A percentile compares a stretch with the other conserved stretches of the same genome.
phyloP scores from a whole-genome alignment of 2,888 invertebrate species.

The Piscicola geometra region DNA sequence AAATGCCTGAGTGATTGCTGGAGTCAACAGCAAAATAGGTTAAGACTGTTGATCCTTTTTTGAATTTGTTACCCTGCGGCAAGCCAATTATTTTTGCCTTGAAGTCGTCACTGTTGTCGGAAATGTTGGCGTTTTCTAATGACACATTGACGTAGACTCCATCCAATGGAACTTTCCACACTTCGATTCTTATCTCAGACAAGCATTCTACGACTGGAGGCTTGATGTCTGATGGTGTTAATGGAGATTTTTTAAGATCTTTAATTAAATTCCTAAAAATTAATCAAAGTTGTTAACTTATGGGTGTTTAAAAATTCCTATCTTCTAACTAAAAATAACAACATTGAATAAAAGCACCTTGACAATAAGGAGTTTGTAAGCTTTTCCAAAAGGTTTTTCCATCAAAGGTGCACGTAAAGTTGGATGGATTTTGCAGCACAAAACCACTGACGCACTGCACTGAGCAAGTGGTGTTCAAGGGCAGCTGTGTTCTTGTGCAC shows the following conservation, averaged over 20 bases:
- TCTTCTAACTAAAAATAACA: too few relatives aligned
- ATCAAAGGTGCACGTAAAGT: constrained; percentile 12
- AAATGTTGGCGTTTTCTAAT: not conserved
- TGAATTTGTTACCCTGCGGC: not conserved
- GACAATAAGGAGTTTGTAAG: not conserved
- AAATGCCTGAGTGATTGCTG: not conserved
- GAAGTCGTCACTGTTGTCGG: not conserved
- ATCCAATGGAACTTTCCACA: not conserved
- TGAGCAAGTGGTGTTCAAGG: constrained; percentile 12
- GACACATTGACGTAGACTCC: not conserved
- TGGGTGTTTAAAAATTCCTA: not conserved
- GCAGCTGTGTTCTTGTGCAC: not conserved
- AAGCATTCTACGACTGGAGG: not conserved
- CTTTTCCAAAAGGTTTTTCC: constrained; percentile 18
- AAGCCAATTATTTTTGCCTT: not conserved
- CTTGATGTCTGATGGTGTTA: not conserved
- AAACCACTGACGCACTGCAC: constrained; percentile 14
- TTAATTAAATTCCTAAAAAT: too few relatives aligned
- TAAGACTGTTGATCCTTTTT: not conserved
- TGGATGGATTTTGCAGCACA: not conserved
- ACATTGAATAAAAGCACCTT: too few relatives aligned
- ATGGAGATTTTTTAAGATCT: too few relatives aligned
- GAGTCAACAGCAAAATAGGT: not conserved
- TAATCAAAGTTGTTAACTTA: too few relatives aligned
- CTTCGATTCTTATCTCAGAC: not conserved